These are phyloP conservation scores for Gallinago jamesoni DNA, from an alignment of 2,113 vertebrate species.

Conservation along the genomic window DNA sequence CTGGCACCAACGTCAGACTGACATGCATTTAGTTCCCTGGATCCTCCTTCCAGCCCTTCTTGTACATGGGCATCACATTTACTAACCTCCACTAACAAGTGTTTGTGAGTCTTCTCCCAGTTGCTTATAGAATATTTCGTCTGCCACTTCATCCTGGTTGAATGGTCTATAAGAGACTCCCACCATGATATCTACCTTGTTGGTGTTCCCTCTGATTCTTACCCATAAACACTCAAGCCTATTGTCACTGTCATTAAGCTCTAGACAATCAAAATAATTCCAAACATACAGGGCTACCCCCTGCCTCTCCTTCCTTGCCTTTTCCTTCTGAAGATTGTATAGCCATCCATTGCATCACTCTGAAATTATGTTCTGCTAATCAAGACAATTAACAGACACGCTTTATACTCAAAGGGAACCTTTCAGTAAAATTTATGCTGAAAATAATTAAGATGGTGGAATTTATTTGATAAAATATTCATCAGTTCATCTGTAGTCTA, in stretches of 20 bases:
- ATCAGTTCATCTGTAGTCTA: not conserved
- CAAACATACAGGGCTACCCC: not conserved
- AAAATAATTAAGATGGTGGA: not conserved
- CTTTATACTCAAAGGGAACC: not conserved
- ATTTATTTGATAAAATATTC: conserved; percentile 5
- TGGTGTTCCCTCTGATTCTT: not conserved
- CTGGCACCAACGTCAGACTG: rapidly evolving
- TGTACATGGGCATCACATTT: not conserved
- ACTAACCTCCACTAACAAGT: not conserved
- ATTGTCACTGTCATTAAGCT: not conserved
- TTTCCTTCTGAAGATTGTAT: not conserved
- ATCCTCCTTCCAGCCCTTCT: not conserved
- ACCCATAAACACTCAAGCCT: not conserved
- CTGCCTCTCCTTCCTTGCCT: not conserved
- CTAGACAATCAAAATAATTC: not conserved
- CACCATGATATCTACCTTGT: not conserved
- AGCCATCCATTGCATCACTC: not conserved
- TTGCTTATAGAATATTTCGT: not conserved
- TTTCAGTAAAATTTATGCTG: conserved; percentile 1
- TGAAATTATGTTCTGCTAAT: not conserved
- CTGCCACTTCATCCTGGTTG: not conserved
- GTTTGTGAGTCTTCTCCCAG: not conserved
- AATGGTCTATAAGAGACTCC: not conserved
- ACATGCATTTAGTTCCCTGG: not conserved
- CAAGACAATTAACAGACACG: not conserved